phyloP scores from a whole-genome alignment of 2,888 invertebrate species.

The Lydus trimaculatus region DNA sequence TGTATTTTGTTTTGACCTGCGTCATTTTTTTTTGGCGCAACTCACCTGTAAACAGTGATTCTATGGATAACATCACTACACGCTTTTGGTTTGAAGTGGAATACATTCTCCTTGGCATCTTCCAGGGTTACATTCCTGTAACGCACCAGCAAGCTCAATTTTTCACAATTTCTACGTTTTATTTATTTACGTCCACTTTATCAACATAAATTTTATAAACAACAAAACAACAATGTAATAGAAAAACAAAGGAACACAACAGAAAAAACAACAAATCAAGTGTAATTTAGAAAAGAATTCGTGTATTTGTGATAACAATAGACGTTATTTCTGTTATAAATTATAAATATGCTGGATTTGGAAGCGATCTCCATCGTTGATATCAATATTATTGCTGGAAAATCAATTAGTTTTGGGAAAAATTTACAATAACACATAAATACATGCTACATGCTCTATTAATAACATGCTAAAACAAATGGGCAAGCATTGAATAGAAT shows the following conservation, averaged over 20 bases:
- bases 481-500: constrained; percentile 19
- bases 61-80: constrained; percentile 57
- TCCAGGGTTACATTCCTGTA: constrained; percentile 58
- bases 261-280: constrained; percentile 21
- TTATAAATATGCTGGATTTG: neutral
- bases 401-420: neutral
- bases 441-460: constrained; percentile 16
- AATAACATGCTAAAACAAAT: constrained; percentile 13
- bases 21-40: constrained; percentile 21
- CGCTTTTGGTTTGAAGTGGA: constrained; percentile 67
- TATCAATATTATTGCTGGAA: neutral
- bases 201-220: constrained; percentile 29
- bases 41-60: constrained; percentile 49
- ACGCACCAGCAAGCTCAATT: constrained; percentile 43
- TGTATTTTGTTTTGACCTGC: constrained; percentile 6
- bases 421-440: neutral
- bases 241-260: constrained; percentile 30
- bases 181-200: constrained; percentile 17
- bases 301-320: neutral
- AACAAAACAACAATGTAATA: constrained; percentile 33
- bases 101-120: constrained; percentile 68
- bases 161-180: constrained; percentile 14
- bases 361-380: neutral
- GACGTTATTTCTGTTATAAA: neutral
- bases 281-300: neutral